Evolutionary conservation across 2,797 vertebrate species (phyloP), one percentile per base, ranked within the genome.

Genomic region (Ctenopoma multispine): DNA sequence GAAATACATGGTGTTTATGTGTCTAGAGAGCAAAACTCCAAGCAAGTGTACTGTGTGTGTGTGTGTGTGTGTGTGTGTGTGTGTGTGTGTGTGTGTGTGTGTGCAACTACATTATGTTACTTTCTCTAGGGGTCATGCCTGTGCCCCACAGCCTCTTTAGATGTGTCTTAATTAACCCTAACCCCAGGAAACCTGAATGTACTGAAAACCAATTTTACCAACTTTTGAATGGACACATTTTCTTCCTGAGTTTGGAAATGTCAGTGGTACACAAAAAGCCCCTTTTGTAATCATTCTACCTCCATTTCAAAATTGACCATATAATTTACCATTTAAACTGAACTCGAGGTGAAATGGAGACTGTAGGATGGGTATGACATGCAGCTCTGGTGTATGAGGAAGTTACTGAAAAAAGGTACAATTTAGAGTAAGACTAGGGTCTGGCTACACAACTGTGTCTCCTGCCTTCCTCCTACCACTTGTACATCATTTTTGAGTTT

Each of bases 1-100:
- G 76, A 77, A 76, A 75, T 67, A n/a, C 8, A 47, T 68, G 76
- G 63, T 77, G 75, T 83, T 71, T 72, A 67, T 67, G 53, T 59
- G 67, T 85, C 70, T 13, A 31, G 57, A 83, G 82, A 76, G 57
- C 36, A 59, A 29, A 53, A 9, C 20, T 38, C 43, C 12, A 4
- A 7, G 29, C n/a, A n/a, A n/a, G n/a, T n/a, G n/a, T n/a, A n/a
- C n/a, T n/a, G n/a, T n/a, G n/a, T n/a, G n/a, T n/a, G n/a, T n/a
- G n/a, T n/a, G n/a, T n/a, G n/a, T n/a, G n/a, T n/a, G n/a, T n/a
- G n/a, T n/a, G n/a, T n/a, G n/a, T 31, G 29, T 7, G 29, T 31
- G 29, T 31, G 29, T 57, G 14, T 47, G 21, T 62, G 49, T 36
- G 41, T 70, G 60, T 58, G 46, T 49, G 18, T 50, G 18, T 21